Evolutionary conservation across 2,113 vertebrate species (phyloP).

Genomic region (Oncorhynchus tshawytscha): DNA sequence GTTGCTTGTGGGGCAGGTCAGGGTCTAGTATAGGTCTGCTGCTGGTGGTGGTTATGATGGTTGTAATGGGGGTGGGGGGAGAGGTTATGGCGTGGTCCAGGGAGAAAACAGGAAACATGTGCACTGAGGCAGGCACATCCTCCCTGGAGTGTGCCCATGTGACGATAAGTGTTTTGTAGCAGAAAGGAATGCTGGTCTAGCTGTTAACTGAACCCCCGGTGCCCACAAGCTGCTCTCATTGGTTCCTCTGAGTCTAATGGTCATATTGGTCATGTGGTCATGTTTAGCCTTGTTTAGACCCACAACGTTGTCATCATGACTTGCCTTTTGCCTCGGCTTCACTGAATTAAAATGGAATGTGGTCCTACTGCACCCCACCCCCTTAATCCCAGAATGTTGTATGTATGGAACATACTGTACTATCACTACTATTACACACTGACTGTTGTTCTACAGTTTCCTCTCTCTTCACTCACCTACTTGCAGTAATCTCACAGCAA

Average conservation of each 20-base stretch:
- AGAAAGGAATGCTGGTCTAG: constrained; percentile 31
- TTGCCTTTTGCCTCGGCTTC: not conserved
- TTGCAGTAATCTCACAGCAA: not conserved
- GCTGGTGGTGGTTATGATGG: not conserved
- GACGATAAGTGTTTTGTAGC: constrained; percentile 46
- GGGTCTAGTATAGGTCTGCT: not conserved
- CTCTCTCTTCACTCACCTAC: not conserved
- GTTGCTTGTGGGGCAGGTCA: not conserved
- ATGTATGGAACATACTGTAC: not conserved
- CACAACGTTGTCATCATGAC: not conserved
- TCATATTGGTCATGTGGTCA: not conserved
- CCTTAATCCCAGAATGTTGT: not conserved
- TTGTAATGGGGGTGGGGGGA: not conserved
- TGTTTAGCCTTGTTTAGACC: not conserved
- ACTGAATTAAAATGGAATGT: not conserved
- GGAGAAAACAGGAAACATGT: constrained; percentile 63
- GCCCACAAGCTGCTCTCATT: constrained; percentile 13
- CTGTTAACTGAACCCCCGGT: constrained; percentile 26
- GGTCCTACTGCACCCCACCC: not conserved
- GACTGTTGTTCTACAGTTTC: not conserved
- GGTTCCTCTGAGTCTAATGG: not conserved
- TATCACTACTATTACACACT: not conserved
- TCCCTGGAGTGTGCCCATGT: constrained; percentile 41
- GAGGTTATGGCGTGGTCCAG: constrained; percentile 15
- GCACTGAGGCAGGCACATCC: constrained; percentile 30